Percentiles rank a stretch among this genome's conserved stretches.
phyloP scores from a whole-genome alignment of 1,140 invertebrate species.

The Drosophila lini region DNA sequence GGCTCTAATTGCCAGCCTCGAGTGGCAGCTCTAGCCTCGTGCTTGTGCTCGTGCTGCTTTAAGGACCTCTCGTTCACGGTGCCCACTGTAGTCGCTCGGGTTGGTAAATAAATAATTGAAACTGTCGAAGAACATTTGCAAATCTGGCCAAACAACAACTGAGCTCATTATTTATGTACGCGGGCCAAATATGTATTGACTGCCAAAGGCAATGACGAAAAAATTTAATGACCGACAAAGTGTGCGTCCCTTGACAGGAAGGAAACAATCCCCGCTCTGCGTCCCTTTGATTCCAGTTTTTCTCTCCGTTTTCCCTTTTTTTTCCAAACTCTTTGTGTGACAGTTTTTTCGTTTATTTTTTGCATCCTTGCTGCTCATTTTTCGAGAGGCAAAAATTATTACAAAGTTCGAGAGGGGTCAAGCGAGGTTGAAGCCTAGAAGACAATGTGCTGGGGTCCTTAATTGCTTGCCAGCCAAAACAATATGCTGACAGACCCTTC shows the following conservation, averaged over 20 bases:
- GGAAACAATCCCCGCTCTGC: constrained; percentile 35
- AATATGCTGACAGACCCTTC: constrained; percentile 52
- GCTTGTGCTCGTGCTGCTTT: neutral
- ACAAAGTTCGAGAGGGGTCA: constrained; percentile 57
- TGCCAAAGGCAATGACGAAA: constrained; percentile 42
- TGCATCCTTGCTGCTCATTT: constrained; percentile 43
- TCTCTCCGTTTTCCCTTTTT: constrained; percentile 13
- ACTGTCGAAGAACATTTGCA: constrained; percentile 47
- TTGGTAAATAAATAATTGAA: constrained; percentile 50
- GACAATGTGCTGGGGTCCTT: constrained; percentile 50
- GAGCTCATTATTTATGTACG: constrained; percentile 74
- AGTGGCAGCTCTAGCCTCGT: constrained; percentile 3
- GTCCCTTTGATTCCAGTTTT: neutral
- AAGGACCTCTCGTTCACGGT: neutral
- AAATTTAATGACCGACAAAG: constrained; percentile 74
- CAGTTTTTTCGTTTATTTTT: constrained; percentile 28
- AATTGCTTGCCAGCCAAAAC: constrained; percentile 43
- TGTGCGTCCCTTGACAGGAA: constrained; percentile 56
- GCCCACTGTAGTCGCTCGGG: constrained; percentile 32
- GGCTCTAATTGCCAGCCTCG: constrained; percentile 36
- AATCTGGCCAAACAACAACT: constrained; percentile 42
- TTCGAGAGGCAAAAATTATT: constrained; percentile 42
- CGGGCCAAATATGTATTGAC: constrained; percentile 42
- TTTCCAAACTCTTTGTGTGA: constrained; percentile 49
- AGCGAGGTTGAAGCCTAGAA: constrained; percentile 38